Evolutionary conservation across 2,113 vertebrate species (phyloP).

Genomic region (Ciconia stormi): DNA sequence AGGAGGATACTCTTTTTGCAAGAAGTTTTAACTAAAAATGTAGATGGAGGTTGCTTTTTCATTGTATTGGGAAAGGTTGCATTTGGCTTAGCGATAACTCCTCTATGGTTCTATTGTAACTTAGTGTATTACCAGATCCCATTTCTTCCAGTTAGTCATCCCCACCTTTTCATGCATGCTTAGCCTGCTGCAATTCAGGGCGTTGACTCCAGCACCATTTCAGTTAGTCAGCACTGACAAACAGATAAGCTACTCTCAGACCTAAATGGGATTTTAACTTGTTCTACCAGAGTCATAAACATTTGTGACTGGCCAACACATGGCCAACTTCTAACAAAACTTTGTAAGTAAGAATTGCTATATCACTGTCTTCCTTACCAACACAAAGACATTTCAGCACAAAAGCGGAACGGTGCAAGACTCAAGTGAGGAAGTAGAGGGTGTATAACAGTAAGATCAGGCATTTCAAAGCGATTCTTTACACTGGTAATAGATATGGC

Average conservation of each 20-base stretch:
- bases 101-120: background rate
- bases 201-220: background rate
- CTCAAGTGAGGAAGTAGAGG: constrained; percentile 35
- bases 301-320: background rate
- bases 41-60: background rate
- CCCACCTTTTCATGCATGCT: background rate
- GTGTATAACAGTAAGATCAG: constrained; percentile 52
- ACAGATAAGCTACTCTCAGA: background rate
- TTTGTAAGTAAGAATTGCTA: background rate
- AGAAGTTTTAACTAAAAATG: background rate
- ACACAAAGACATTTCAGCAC: constrained; percentile 4
- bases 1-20: background rate
- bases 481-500: constrained; percentile 71
- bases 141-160: background rate
- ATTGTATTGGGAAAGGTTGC: background rate
- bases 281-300: background rate
- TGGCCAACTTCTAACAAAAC: background rate
- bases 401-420: constrained; percentile 6
- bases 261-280: background rate
- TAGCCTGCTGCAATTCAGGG: background rate
- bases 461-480: constrained; percentile 77
- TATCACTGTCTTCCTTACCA: background rate
- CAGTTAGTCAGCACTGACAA: background rate
- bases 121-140: background rate
- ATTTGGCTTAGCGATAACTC: background rate